Evolutionary conservation across 2,888 invertebrate genomes (phyloP).

Genomic region (Dolichopus griseipennis): DNA sequence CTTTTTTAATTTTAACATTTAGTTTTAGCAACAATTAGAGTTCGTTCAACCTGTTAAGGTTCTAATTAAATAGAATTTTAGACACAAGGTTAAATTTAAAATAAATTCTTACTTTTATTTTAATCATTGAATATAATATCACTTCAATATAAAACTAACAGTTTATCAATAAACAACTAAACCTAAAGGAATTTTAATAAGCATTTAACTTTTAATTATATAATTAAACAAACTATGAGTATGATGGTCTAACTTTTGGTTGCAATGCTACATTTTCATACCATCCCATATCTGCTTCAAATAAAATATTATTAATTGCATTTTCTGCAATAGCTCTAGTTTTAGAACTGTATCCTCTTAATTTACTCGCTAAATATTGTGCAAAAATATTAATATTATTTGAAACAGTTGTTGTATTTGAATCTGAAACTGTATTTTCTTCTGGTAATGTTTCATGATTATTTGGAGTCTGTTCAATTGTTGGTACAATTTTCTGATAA

Average conservation of each 20-base stretch:
- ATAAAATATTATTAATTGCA: constrained; percentile 3
- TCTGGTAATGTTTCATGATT: not conserved
- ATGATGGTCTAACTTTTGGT: not conserved
- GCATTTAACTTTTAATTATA: no score
- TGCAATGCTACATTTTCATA: not conserved
- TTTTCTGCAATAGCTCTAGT: not conserved
- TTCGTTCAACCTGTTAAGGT: no score
- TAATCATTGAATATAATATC: no score
- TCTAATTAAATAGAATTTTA: no score
- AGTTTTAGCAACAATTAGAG: no score
- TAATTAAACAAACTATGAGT: no score
- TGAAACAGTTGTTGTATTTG: not conserved
- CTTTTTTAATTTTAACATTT: no score
- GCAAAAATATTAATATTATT: not conserved
- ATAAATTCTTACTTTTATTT: no score
- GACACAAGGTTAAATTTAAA: no score
- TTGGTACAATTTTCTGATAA: not conserved
- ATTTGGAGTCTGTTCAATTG: not conserved
- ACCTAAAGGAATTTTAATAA: no score
- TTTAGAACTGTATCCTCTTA: not conserved
- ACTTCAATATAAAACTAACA: no score
- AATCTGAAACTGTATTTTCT: not conserved
- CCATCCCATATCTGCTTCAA: not conserved
- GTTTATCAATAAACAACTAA: no score
- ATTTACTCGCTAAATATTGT: not conserved